These are phyloP conservation scores for Acrobasis suavella DNA, from an alignment of 2,888 invertebrate genomes.

Conservation along the genomic window DNA sequence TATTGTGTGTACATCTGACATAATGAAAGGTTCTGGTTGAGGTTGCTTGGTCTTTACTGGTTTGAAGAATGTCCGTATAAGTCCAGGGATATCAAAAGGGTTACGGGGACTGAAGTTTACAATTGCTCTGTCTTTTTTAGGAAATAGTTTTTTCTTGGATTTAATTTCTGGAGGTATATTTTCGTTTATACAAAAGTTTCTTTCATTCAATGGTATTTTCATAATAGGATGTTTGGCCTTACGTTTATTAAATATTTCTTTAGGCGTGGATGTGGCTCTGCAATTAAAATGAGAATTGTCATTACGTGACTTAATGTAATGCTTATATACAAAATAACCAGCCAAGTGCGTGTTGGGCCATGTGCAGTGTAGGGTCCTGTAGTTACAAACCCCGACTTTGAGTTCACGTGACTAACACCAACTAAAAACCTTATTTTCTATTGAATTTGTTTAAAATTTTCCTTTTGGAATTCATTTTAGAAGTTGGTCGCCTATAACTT, in stretches of 20 bases:
- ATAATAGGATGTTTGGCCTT: slow-evolving; percentile 29
- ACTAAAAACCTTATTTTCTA: too few species aligned
- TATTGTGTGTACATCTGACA: slow-evolving; percentile 40
- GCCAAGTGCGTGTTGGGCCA: too few species aligned
- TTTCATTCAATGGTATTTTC: slow-evolving; percentile 29
- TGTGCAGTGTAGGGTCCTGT: too few species aligned
- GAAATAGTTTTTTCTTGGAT: slow-evolving; percentile 26
- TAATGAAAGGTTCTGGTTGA: slow-evolving; percentile 37
- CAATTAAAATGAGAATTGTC: slow-evolving; percentile 22
- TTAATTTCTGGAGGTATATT: not conserved
- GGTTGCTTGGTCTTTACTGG: slow-evolving; percentile 29
- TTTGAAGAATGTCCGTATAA: slow-evolving; percentile 33
- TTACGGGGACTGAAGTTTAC: slow-evolving; percentile 32
- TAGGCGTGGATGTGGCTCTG: slow-evolving; percentile 29
- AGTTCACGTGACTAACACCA: too few species aligned
- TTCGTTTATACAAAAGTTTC: slow-evolving; percentile 21
- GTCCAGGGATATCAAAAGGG: slow-evolving; percentile 38
- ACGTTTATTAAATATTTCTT: slow-evolving; percentile 31
- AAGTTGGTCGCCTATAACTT: too few species aligned
- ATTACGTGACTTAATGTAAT: not conserved
- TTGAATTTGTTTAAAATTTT: too few species aligned
- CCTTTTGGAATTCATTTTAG: too few species aligned
- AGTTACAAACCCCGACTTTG: too few species aligned
- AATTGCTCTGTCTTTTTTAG: slow-evolving; percentile 28
- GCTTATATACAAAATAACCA: too few species aligned